These are phyloP conservation scores for Balearica regulorum DNA, from an alignment of 2,797 vertebrate species.

Conservation along the genomic window DNA sequence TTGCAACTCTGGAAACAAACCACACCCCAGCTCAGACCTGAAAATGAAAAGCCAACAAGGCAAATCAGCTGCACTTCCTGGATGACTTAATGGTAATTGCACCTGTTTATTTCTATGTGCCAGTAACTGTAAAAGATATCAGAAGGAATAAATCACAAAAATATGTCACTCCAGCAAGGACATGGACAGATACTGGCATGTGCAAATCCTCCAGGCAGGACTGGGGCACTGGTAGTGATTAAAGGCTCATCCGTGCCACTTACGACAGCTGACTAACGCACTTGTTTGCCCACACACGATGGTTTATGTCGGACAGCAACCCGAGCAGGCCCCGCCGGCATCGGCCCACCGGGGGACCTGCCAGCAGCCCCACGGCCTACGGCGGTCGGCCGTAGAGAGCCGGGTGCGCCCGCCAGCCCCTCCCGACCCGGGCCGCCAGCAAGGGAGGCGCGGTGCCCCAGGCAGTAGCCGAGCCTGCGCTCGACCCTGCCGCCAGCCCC, in stretches of 20 bases:
- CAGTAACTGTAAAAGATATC: accelerated
- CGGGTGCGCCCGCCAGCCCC: too few species aligned
- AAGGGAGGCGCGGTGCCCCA: neutral
- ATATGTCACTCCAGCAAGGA: accelerated
- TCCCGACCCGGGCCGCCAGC: neutral
- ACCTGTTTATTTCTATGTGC: neutral
- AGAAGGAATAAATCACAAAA: accelerated
- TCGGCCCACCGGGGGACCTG: neutral
- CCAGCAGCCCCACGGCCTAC: neutral
- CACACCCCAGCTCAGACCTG: neutral
- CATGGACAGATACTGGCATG: accelerated
- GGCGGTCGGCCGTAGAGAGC: neutral
- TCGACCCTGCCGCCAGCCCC: neutral
- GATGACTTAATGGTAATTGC: accelerated
- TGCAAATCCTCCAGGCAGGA: accelerated
- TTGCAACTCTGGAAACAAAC: neutral
- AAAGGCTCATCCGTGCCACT: accelerated
- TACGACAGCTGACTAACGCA: accelerated
- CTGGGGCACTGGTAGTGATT: accelerated
- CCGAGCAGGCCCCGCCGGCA: neutral
- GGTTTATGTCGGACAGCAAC: accelerated
- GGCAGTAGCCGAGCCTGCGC: too few species aligned
- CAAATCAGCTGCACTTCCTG: neutral
- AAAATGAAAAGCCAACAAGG: neutral
- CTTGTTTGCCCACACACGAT: accelerated